These are phyloP conservation scores for Paramuricea clavata DNA, from an alignment of 92 coral and sea anemone species.

Conservation along the genomic window DNA sequence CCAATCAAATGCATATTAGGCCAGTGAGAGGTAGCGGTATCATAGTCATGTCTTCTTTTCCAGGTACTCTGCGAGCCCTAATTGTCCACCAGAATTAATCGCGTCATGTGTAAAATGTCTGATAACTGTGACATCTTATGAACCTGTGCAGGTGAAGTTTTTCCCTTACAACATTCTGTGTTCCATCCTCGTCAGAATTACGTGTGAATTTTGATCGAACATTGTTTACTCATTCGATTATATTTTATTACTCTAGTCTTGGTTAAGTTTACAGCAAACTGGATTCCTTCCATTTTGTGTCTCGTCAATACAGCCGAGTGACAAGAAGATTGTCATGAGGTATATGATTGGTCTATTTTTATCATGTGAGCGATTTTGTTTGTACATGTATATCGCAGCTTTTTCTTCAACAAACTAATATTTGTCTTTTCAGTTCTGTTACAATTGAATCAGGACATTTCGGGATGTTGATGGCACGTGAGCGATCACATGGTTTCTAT, in stretches of 20 bases:
- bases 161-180: not conserved
- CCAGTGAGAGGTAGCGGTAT: too few relatives aligned
- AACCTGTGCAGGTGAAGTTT: conserved; percentile 82
- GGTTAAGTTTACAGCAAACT: conserved; percentile 93
- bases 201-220: not conserved
- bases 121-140: conserved; percentile 86
- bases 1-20: too few relatives aligned
- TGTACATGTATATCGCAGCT: not conserved
- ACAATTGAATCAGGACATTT: conserved; percentile 87
- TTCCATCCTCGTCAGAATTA: not conserved
- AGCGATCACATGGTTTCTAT: conserved; percentile 83
- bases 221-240: not conserved
- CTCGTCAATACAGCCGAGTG: conserved; percentile 71
- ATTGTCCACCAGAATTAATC: conserved; percentile 83
- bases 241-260: conserved; percentile 75
- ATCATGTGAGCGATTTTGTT: not conserved
- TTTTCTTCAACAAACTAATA: not conserved
- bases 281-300: conserved; percentile 90
- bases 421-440: conserved; percentile 72
- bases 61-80: conserved; percentile 88
- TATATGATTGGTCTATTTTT: not conserved
- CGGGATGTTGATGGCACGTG: conserved; percentile 82
- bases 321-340: conserved; percentile 55
- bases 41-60: conserved; percentile 17
- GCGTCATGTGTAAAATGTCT: conserved; percentile 87